Conservation (phyloP, 2,113 vertebrate genomes). For the Plecturocebus donacophilus region DNA sequence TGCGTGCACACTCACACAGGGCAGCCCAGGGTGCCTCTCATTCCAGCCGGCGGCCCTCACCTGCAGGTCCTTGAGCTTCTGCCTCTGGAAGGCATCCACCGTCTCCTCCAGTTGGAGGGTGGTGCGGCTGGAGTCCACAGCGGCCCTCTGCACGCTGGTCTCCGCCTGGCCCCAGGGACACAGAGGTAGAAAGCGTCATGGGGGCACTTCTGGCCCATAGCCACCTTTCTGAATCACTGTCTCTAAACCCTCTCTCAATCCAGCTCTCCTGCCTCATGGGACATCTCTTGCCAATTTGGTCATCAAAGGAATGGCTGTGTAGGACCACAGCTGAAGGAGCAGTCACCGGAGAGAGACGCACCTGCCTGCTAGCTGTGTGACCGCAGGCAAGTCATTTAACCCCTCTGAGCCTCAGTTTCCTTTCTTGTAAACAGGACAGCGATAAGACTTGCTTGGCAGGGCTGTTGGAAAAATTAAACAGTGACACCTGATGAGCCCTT, state of each 20-base stretch:
- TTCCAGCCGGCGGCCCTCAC: conserved; percentile 28
- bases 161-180: conserved; percentile 83
- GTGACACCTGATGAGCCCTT: not conserved
- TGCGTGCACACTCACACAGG: fast-evolving
- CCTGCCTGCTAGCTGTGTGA: not conserved
- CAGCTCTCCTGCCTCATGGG: not conserved
- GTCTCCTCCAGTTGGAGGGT: conserved; percentile 86
- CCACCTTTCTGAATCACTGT: not conserved
- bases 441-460: not conserved
- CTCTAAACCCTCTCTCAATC: not conserved
- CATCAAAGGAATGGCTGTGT: no score
- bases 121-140: conserved; percentile 82
- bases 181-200: not conserved
- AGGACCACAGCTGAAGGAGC: not conserved
- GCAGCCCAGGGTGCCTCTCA: no score
- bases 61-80: conserved; percentile 89
- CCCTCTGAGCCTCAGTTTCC: not conserved
- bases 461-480: fast-evolving
- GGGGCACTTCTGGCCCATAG: not conserved
- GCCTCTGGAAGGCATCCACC: conserved; percentile 86
- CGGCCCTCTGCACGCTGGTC: conserved; percentile 86
- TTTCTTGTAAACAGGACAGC: fast-evolving
- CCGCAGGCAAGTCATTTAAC: not conserved
- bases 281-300: not conserved
- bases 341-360: not conserved